Conservation (phyloP, 2,888 invertebrate genomes). For the Neelides folsomi region DNA sequence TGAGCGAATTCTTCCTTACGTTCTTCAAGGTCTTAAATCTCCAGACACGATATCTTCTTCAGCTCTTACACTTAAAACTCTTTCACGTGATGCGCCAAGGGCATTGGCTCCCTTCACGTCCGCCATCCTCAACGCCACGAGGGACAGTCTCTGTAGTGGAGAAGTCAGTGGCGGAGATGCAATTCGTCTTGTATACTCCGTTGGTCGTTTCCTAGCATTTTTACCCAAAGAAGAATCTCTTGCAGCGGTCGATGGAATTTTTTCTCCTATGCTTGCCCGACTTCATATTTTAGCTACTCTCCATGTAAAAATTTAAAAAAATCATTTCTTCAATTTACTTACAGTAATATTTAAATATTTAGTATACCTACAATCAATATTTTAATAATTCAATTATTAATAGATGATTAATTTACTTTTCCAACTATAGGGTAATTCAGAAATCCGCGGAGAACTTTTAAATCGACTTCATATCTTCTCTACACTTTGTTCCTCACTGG, state of each 20-base stretch:
- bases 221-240: slow-evolving; percentile 28
- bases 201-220: slow-evolving; percentile 27
- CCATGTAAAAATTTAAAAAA: no score
- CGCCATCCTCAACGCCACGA: slow-evolving; percentile 12
- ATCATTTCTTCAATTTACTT: no score
- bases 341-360: no score
- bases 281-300: slow-evolving; percentile 12
- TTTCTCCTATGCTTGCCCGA: slow-evolving; percentile 25
- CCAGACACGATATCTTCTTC: slow-evolving; percentile 25
- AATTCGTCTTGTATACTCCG: slow-evolving; percentile 27
- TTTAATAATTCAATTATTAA: no score
- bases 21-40: slow-evolving; percentile 27
- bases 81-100: slow-evolving; percentile 27
- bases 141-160: no score
- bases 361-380: no score
- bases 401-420: no score
- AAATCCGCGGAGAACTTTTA: no score
- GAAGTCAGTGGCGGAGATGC: slow-evolving; percentile 17
- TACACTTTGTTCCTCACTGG: slow-evolving; percentile 28
- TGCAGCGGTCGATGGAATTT: slow-evolving; percentile 30
- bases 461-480: slow-evolving; percentile 15
- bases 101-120: slow-evolving; percentile 24
- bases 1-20: slow-evolving; percentile 25
- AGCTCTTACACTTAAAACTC: slow-evolving; percentile 27
- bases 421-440: no score